Base-by-base conservation (phyloP, 2,113 vertebrate species). In the Heloderma charlesbogerti region DNA sequence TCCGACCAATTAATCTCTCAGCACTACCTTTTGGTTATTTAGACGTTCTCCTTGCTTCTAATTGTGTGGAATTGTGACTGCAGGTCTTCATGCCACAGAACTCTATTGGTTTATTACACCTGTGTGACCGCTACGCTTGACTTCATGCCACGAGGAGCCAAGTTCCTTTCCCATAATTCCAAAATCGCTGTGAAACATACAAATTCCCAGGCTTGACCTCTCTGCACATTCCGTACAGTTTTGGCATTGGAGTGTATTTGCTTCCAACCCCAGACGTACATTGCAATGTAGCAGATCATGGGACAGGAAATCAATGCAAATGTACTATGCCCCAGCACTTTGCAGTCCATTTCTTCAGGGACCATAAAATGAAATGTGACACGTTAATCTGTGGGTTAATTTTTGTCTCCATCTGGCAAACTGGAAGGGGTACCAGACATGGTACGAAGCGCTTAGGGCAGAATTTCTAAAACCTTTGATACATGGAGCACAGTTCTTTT, bases 101-200 rank as follows among this genome's bases (percentile, higher is more conserved):
- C 0, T 0, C 85, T 88, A 84, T 0, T 54, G 37, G 86, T 22
- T 90, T 86, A 6, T 87, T 94, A 80, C 95, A 96, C 95, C 95
- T 96, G 95, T 90, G 92, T 69, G 89, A 86, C 83, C 10, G 18
- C 45, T 72, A 1, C 15, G 83, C 45, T 86, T 79, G 74, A 79
- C 72, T 85, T 93, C 71, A 27, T 0, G 84, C 84, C 84, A 91
- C n/a, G 1, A 93, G 92, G 16, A 77, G 94, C 94, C 94, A 94
- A 92, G 91, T 91, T 90, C 93, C 92, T 88, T 96, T 96, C 94
- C 95, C 93, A 93, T 95, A 96, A 96, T 91, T 95, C 81, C 95
- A 45, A 90, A 94, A 94, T 94, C 93, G 93, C 95, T 95, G 92
- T 2, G 71, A 92, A 94, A 87, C 94, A 90, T 91, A 92, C 94